Percentiles rank a stretch among this genome's conserved stretches.
Conservation (phyloP, 2,113 vertebrate species). For the Columbina picui region DNA sequence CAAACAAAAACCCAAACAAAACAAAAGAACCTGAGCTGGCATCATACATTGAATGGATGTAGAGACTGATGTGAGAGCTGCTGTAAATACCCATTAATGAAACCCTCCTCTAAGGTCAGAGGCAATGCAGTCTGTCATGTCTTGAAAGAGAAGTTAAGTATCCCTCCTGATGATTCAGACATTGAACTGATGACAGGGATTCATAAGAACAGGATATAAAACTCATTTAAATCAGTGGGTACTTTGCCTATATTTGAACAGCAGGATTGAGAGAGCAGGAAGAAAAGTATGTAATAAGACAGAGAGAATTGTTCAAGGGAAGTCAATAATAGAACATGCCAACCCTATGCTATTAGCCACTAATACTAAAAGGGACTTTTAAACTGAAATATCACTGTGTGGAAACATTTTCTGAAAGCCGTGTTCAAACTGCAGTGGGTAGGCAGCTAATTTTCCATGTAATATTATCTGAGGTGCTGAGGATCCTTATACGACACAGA, state of each 20-base stretch:
- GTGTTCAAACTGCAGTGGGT: background rate
- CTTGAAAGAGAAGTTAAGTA: background rate
- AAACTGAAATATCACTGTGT: background rate
- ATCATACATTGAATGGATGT: background rate
- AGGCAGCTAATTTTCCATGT: slow-evolving; percentile 37
- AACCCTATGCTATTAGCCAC: background rate
- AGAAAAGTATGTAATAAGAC: background rate
- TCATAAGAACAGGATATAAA: background rate
- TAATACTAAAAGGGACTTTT: slow-evolving; percentile 24
- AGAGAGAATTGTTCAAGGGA: background rate
- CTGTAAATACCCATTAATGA: background rate
- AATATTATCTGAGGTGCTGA: slow-evolving; percentile 18
- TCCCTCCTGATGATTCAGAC: background rate
- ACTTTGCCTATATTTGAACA: background rate
- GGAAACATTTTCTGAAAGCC: background rate
- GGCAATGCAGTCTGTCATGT: background rate
- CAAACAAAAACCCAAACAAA: background rate
- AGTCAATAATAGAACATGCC: background rate
- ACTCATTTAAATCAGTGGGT: background rate
- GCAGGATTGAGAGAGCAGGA: background rate
- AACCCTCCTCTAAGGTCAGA: background rate
- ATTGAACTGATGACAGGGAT: background rate
- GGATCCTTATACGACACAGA: background rate
- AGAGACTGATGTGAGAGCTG: background rate
- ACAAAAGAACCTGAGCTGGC: background rate